phyloP scores from a whole-genome alignment of 64 coral and sea anemone species.

The Hydrozoanthus tunicans region DNA sequence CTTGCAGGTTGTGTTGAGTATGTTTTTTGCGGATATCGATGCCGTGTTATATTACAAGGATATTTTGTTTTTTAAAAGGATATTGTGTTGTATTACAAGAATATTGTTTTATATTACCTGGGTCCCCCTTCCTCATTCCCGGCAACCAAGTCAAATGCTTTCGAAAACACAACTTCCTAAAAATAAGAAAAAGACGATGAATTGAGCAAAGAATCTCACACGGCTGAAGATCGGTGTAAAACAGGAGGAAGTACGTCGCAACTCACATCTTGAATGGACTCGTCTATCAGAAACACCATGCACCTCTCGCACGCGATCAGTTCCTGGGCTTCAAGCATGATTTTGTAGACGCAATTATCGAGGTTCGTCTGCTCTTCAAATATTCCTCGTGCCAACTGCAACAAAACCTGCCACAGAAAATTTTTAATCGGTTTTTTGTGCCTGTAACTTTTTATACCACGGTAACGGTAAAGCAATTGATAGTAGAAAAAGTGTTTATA shows the following conservation, averaged over 20 bases:
- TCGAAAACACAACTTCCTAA: slow-evolving; percentile 84
- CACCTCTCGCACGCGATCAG: slow-evolving; percentile 86
- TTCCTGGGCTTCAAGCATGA: slow-evolving; percentile 88
- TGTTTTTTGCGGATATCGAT: too few species aligned
- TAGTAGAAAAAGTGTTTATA: too few species aligned
- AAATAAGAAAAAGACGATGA: background rate
- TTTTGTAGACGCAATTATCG: slow-evolving; percentile 88
- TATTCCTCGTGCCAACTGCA: slow-evolving; percentile 87
- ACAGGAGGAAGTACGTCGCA: background rate
- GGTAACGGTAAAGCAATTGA: too few species aligned
- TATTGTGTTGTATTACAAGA: background rate
- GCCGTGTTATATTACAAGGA: background rate
- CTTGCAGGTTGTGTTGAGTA: too few species aligned
- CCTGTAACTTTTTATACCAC: too few species aligned
- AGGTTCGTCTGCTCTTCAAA: slow-evolving; percentile 95
- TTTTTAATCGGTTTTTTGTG: background rate
- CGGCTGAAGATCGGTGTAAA: too few species aligned
- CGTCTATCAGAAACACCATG: slow-evolving; percentile 90
- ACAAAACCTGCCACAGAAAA: slow-evolving; percentile 64
- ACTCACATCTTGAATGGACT: slow-evolving; percentile 58
- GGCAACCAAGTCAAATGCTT: slow-evolving; percentile 88
- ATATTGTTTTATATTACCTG: slow-evolving; percentile 30
- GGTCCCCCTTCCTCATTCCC: slow-evolving; percentile 65
- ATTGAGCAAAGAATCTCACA: background rate
- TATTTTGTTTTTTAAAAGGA: background rate